phyloP scores from a whole-genome alignment of 2,888 invertebrate genomes.

The Volucella inanis region DNA sequence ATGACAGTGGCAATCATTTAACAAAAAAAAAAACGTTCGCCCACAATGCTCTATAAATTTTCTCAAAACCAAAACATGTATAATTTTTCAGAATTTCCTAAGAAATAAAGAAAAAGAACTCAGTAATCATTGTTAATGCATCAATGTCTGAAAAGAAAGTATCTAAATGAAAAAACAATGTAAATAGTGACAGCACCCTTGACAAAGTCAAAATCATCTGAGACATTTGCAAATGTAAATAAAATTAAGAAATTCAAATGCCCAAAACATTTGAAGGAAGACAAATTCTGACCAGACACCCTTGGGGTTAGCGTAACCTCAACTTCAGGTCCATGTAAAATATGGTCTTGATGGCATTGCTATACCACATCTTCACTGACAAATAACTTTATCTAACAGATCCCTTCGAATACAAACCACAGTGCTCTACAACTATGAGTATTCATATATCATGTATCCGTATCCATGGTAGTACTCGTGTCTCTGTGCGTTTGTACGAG shows the following conservation, averaged over 20 bases:
- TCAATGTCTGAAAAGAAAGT: too few species aligned
- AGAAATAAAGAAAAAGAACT: too few species aligned
- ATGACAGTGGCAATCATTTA: too few species aligned
- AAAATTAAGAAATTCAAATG: conserved; percentile 19
- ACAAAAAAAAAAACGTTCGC: too few species aligned
- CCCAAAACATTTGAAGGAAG: not conserved
- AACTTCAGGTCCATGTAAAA: not conserved
- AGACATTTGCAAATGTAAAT: not conserved
- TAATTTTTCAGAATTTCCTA: too few species aligned
- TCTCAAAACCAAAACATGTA: too few species aligned
- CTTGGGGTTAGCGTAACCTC: conserved; percentile 12
- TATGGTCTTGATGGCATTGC: conserved; percentile 3
- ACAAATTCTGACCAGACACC: conserved; percentile 41
- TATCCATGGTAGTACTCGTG: conserved; percentile 4
- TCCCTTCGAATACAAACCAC: not conserved
- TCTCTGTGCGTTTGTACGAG: not conserved
- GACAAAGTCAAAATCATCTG: too few species aligned
- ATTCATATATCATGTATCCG: not conserved
- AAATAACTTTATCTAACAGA: conserved; percentile 3
- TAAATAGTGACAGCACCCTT: too few species aligned
- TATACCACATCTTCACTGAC: conserved; percentile 1
- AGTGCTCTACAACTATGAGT: not conserved
- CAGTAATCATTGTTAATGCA: too few species aligned
- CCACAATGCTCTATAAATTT: too few species aligned
- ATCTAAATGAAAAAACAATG: too few species aligned